Base-by-base conservation (phyloP, 1,140 invertebrate species). In the Saxidomus purpurata region DNA sequence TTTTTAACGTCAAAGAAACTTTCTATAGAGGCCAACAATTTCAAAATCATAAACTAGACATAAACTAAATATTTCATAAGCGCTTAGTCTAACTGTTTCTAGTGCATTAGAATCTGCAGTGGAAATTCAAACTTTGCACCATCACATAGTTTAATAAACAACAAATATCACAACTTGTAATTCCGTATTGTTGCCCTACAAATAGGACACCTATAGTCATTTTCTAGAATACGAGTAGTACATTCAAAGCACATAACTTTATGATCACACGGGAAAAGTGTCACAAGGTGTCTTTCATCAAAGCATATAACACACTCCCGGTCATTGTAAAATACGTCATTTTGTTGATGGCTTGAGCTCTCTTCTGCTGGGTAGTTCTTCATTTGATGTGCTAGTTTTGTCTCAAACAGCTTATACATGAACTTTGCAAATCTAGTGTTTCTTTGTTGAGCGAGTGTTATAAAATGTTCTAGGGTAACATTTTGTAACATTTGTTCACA, bases 231-330 rank as follows among this genome's bases (percentile, higher is more conserved):
- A 47, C 74, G 74, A 15, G 47, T 25, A 34, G n/a, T 28, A n/a
- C 74, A 77, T 15, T 43, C 11, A n/a, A 13, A 43, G 28, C 74
- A 77, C 36, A 77, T 77, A 17, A 28, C 36, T 49, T 22, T 49
- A 22, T 77, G 36, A 17, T 47, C 28, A 77, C 74, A 77, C 19
- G 74, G 74, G 25, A 77, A 38, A 8, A 77, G 40, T 43, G 25
- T 77, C 40, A 77, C 34, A 28, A 43, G 28, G 8, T 17, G 38
- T 15, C 38, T 77, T 11, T 77, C 74, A 13, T 77, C 38, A 34
- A 77, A 77, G 47, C 74, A 77, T 22, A 77, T 47, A 9, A 77
- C 34, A 77, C 74, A 77, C 74, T 77, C 74, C 31, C 17, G 9
- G 11, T 63, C 59, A 55, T n/a, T 19, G 52, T 55, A 55, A 19